Evolutionary conservation across 2,888 invertebrate genomes (phyloP).

Genomic region (Palloptera scutellata): DNA sequence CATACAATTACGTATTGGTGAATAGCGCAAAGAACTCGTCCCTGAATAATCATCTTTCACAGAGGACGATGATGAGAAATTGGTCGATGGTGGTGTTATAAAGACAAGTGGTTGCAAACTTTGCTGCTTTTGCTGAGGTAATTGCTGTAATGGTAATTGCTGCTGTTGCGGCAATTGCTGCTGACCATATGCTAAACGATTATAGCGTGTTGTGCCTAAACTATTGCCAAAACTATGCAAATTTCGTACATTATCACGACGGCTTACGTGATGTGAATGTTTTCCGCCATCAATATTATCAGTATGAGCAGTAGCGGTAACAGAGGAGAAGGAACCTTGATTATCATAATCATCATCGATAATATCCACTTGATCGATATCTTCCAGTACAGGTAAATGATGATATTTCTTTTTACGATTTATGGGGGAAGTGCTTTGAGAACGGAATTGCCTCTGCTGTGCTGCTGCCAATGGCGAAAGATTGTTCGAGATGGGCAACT

Average conservation of each 20-base stretch:
- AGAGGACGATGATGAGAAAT: background rate
- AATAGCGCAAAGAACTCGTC: conserved; percentile 3
- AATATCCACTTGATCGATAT: conserved; percentile 35
- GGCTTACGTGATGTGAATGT: conserved; percentile 51
- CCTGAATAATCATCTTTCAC: background rate
- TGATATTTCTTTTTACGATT: conserved; percentile 55
- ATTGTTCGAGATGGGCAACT: conserved; percentile 47
- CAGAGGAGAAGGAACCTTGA: background rate
- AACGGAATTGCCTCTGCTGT: conserved; percentile 47
- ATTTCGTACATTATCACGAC: conserved; percentile 45
- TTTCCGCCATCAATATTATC: conserved; percentile 38
- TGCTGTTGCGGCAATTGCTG: conserved; percentile 34
- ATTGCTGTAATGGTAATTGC: conserved; percentile 39
- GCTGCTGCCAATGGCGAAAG: conserved; percentile 12
- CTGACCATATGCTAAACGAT: conserved; percentile 43
- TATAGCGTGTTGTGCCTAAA: conserved; percentile 45
- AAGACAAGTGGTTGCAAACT: conserved; percentile 21
- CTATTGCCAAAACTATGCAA: conserved; percentile 51
- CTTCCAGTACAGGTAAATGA: conserved; percentile 49
- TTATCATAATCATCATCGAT: conserved; percentile 22
- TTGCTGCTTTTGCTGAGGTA: conserved; percentile 39
- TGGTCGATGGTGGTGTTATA: background rate
- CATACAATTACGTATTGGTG: conserved; percentile 46
- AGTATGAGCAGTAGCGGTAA: conserved; percentile 22
- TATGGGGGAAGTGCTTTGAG: conserved; percentile 61